Evolutionary conservation across 2,113 vertebrate genomes (phyloP).

Genomic region (Gnathonemus echidnorhynchus): DNA sequence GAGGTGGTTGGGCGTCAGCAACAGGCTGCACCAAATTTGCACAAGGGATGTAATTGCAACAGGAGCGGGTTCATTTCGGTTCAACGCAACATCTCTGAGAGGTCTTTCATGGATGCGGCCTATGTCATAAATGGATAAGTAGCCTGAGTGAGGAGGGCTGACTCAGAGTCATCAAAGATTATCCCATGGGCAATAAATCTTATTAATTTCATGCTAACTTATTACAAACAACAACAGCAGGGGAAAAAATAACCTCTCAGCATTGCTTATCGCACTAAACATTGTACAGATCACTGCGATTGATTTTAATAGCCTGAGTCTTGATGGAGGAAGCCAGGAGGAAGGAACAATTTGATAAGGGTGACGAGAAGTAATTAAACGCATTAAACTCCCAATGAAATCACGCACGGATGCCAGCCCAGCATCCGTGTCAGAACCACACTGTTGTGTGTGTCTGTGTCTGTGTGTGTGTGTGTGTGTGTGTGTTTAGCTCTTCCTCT

Average conservation of each 20-base stretch:
- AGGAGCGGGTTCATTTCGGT: not conserved
- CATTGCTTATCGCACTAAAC: slow-evolving; percentile 14
- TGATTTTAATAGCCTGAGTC: slow-evolving; percentile 13
- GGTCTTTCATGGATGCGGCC: not conserved
- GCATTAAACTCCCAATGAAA: slow-evolving; percentile 14
- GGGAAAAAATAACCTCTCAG: not conserved
- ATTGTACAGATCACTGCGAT: slow-evolving; percentile 16
- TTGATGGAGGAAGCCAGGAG: not conserved
- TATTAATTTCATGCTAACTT: slow-evolving; percentile 23
- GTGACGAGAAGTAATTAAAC: slow-evolving; percentile 18
- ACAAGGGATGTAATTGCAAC: not conserved
- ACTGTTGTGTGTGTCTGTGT: not conserved
- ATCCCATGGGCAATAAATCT: slow-evolving; percentile 1
- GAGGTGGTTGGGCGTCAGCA: not conserved
- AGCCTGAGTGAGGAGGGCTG: not conserved
- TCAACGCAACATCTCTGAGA: not conserved
- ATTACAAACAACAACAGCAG: not conserved
- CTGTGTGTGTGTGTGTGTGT: not conserved
- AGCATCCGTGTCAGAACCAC: not conserved
- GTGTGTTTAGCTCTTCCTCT: not conserved
- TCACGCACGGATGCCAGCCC: not conserved
- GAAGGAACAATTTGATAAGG: slow-evolving; percentile 6
- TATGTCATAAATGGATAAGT: not conserved
- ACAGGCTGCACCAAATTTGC: not conserved
- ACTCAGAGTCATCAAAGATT: slow-evolving; percentile 9